Base-by-base conservation (phyloP, 2,888 invertebrate species). In the Lycophotia porphyrea region DNA sequence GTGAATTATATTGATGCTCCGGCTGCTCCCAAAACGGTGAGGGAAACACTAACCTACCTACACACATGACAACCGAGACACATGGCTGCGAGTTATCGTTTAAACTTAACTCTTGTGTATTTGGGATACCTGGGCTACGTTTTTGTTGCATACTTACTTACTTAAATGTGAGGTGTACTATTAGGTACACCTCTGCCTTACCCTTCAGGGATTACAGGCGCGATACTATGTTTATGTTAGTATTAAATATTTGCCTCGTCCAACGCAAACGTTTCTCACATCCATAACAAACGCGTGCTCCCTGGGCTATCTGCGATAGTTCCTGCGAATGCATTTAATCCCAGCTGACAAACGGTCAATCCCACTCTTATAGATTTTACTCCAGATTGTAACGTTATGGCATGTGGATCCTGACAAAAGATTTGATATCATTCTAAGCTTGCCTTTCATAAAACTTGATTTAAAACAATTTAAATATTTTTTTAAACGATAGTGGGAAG, bases 321-420 rank as follows among this genome's bases (percentile, higher is more conserved):
- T 84, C 68, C 70, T 84, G 66, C 34, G 70, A 83, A 81, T 84
- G 83, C 82, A 81, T 83, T 83, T 78, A 77, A 74, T 84, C 78
- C 68, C 34, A 65, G 78, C 85, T 85, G 71, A 81, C 82, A 67
- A 74, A 77, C 58, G 83, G 52, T 74, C 69, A 34, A 55, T 70
- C 71, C 36, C 42, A 71, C 27, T 52, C 64, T 73, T 69, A 77
- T 66, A 74, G 80, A 82, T 84, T 71, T 58, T 21, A 69, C 36
- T 75, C 4, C 2, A 47, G 84, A 81, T 80, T 74, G 71, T 74
- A 39, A 74, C 63, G 15, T 31, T 52, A 60, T 27, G 34, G 39
- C 44, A 42, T 34, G 34, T 15, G 27, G n/a, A 24, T 15, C 13
- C 9, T 3, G 1, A 65, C 24, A 52, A 69, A 52, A 34, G 44